Evolutionary conservation across 2,888 invertebrate genomes (phyloP).

Genomic region (Amphipoea lucens): DNA sequence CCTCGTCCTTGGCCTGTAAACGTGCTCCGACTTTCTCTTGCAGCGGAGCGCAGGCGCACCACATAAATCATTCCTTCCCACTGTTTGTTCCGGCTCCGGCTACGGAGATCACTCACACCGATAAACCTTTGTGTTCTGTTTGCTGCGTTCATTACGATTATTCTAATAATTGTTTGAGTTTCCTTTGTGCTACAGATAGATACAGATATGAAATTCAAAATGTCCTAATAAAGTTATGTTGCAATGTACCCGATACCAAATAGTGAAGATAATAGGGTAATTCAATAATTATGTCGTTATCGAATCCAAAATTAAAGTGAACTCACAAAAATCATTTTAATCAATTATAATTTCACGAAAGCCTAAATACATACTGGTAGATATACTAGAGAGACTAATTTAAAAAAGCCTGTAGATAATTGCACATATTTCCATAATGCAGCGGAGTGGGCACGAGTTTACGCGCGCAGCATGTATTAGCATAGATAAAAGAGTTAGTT

Average conservation of each 20-base stretch:
- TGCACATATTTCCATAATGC: constrained; percentile 62
- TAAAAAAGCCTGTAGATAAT: constrained; percentile 41
- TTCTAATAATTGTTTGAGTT: constrained; percentile 52
- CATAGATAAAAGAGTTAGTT: constrained; percentile 62
- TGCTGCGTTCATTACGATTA: constrained; percentile 54
- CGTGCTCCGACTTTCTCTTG: constrained; percentile 82
- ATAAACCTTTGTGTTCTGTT: constrained; percentile 65
- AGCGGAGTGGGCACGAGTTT: constrained; percentile 35
- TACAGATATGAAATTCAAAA: constrained; percentile 17
- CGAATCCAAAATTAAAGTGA: too few relatives aligned
- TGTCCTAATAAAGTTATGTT: background rate
- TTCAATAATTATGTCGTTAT: background rate
- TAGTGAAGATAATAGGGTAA: background rate
- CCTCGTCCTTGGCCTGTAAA: constrained; percentile 87
- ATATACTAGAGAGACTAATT: constrained; percentile 1
- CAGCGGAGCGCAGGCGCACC: constrained; percentile 59
- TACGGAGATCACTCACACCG: constrained; percentile 70
- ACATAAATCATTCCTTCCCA: constrained; percentile 73
- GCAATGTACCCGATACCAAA: background rate
- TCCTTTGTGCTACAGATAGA: constrained; percentile 39
- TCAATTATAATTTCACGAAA: background rate
- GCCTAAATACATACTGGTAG: constrained; percentile 1
- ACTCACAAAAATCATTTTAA: background rate
- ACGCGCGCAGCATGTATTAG: constrained; percentile 63
- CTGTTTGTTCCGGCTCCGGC: constrained; percentile 60